A percentile compares a stretch with the other conserved stretches of the same genome.
Evolutionary conservation across 2,113 vertebrate species (phyloP).

Genomic region (Rhinogobius similis): DNA sequence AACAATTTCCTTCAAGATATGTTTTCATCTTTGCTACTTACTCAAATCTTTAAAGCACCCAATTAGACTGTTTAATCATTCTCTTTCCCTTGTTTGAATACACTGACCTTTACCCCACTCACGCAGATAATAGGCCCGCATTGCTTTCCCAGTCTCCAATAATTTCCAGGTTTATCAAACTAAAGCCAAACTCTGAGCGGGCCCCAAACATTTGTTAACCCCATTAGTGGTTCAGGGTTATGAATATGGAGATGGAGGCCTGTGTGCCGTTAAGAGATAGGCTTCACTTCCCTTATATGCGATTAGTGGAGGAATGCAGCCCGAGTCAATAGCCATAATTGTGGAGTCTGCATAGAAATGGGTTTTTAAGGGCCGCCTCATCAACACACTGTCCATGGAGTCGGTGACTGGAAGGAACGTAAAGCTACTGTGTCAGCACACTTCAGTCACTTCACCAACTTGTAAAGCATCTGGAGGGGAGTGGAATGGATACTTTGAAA

Average conservation of each 20-base stretch:
- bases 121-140: constrained; percentile 25
- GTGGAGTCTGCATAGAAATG: constrained; percentile 86
- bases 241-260: constrained; percentile 89
- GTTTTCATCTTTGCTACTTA: constrained; percentile 10
- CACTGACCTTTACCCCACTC: constrained; percentile 21
- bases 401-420: constrained; percentile 74
- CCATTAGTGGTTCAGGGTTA: constrained; percentile 87
- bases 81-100: constrained; percentile 5
- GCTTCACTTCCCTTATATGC: constrained; percentile 84
- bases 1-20: constrained; percentile 12
- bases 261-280: constrained; percentile 81
- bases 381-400: constrained; percentile 58
- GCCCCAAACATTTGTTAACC: constrained; percentile 85
- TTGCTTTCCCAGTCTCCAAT: constrained; percentile 32
- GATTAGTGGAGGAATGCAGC: constrained; percentile 84
- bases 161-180: constrained; percentile 40
- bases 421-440: constrained; percentile 81
- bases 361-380: constrained; percentile 81
- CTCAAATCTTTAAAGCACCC: constrained; percentile 1
- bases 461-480: constrained; percentile 31
- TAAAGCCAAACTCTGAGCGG: constrained; percentile 56
- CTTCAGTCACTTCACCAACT: constrained; percentile 19
- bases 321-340: constrained; percentile 85
- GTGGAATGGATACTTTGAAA: not conserved
- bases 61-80: constrained; percentile 4